Conservation (phyloP, 2,888 invertebrate species). For the Notocelia uddmanniana region DNA sequence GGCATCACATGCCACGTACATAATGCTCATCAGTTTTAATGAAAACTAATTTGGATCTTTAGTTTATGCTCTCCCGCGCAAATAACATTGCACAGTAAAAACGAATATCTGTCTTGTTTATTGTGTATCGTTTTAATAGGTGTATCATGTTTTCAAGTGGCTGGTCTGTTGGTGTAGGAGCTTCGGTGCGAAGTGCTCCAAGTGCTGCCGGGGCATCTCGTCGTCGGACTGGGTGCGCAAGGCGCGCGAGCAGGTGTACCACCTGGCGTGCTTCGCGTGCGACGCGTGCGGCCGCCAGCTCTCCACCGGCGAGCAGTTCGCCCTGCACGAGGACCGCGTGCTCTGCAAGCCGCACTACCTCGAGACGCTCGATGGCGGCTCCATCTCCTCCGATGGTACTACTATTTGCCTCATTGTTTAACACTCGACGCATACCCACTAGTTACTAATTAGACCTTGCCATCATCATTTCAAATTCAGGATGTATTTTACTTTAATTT, state of each 20-base stretch:
- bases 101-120: too few relatives aligned
- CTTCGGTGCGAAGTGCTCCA: constrained; percentile 98
- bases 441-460: neutral
- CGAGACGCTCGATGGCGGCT: constrained; percentile 96
- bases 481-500: too few relatives aligned
- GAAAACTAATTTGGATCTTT: too few relatives aligned
- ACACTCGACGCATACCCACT: neutral
- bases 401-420: neutral
- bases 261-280: constrained; percentile 99
- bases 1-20: too few relatives aligned
- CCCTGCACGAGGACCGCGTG: constrained; percentile 96
- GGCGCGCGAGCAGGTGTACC: constrained; percentile 97
- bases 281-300: constrained; percentile 97
- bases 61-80: too few relatives aligned
- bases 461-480: neutral
- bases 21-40: too few relatives aligned
- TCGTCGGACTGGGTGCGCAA: constrained; percentile 99
- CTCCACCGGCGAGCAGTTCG: constrained; percentile 98
- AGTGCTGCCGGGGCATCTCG: constrained; percentile 96
- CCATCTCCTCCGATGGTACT: constrained; percentile 95
- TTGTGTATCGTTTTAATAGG: neutral
- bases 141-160: constrained; percentile 12
- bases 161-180: constrained; percentile 87
- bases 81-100: too few relatives aligned
- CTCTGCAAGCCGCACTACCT: constrained; percentile 99